Evolutionary conservation across 2,888 invertebrate species (phyloP), one percentile per base, ranked within the genome.

Genomic region (Drosophila pegasa): DNA sequence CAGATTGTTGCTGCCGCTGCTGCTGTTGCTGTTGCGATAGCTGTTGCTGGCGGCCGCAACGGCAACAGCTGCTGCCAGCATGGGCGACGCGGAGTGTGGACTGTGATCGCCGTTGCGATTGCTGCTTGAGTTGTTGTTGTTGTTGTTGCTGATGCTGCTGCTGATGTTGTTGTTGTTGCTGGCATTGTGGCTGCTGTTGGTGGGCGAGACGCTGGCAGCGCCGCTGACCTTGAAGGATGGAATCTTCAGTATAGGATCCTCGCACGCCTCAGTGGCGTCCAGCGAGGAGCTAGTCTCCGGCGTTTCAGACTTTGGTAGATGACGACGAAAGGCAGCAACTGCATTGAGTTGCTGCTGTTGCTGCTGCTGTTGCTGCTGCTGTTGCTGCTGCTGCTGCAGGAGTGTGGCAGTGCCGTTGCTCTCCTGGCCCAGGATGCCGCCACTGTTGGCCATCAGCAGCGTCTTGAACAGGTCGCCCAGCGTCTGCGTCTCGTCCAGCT

Each of bases 241-340:
- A 95, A 98, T 97, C 94, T 97, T 97, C 90, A 98, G 95, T 93
- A 97, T 97, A 93, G 94, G 93, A 76, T 95, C 95, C 73, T 95
- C 95, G 73, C 91, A 90, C 33, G 78, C 74, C 69, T 92, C 92
- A 76, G 90, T 91, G 40, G 90, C 78, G 61, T 92, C 92, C 72
- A 90, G 74, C 63, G 91, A 91, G 57, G 91, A 91, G 75, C 92
- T 93, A 20, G 92, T 93, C 92, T 92, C 92, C 35, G 92, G 91
- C 80, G 94, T 93, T 85, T 93, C 92, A 80, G 92, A 91, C 82
- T 92, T 92, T 84, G 91, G 90, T 83, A 90, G 71, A 60, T 90
- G 91, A 76, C 89, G 91, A 47, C 84, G 79, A 79, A 80, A 90
- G 40, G 80, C 86, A 31, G 85, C 74, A 20, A 64, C 59, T 9